Evolutionary conservation across 2,113 vertebrate genomes (phyloP).

Genomic region (Spea bombifrons): DNA sequence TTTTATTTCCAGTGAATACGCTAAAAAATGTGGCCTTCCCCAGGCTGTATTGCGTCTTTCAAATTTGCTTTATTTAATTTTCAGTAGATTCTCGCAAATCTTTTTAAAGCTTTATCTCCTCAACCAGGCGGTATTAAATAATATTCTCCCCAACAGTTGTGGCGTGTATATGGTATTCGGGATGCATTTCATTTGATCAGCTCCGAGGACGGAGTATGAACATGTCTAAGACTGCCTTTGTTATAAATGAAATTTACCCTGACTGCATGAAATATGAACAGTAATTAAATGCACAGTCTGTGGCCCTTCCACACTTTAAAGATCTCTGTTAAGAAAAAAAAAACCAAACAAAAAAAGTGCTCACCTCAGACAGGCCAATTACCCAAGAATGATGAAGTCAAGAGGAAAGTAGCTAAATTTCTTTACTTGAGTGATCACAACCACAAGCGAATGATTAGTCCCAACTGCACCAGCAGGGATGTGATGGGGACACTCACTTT

Average conservation of each 20-base stretch:
- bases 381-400: conserved; percentile 84
- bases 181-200: no score
- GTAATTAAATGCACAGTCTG: conserved; percentile 85
- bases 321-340: conserved; percentile 59
- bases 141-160: no score
- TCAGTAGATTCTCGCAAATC: no score
- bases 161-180: no score
- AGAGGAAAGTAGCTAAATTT: conserved; percentile 91
- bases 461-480: conserved; percentile 79
- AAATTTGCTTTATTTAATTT: no score
- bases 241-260: conserved; percentile 64
- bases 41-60: no score
- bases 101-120: no score
- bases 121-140: no score
- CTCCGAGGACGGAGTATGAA: no score
- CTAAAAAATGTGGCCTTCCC: no score
- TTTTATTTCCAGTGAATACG: no score
- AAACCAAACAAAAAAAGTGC: conserved; percentile 53
- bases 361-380: conserved; percentile 87
- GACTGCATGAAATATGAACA: conserved; percentile 81
- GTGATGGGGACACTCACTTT: conserved; percentile 76
- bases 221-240: no score
- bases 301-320: conserved; percentile 78
- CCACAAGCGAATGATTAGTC: conserved; percentile 89
- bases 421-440: conserved; percentile 95